Percentiles rank a stretch among this genome's conserved stretches.
Evolutionary conservation across 2,113 vertebrate genomes (phyloP).

Genomic region (Sprattus sprattus): DNA sequence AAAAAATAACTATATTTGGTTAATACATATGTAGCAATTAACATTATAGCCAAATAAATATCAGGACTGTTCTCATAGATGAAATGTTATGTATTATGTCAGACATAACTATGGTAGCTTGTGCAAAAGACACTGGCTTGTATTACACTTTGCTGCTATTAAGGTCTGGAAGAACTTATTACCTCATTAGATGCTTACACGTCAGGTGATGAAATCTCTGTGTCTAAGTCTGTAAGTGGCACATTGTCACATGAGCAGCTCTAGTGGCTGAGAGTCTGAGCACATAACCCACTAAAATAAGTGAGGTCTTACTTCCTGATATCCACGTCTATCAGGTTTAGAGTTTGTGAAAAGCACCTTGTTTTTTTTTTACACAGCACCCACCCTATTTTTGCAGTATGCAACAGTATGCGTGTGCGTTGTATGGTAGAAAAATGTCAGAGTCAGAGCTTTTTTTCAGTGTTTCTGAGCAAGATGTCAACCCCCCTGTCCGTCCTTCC

Average conservation of each 20-base stretch:
- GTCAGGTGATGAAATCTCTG: background rate
- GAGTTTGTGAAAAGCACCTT: too few species aligned
- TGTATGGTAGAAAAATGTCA: background rate
- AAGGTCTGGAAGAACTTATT: background rate
- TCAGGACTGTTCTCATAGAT: background rate
- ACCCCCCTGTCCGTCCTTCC: background rate
- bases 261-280: background rate
- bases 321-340: background rate
- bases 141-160: background rate
- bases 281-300: background rate
- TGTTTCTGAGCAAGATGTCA: background rate
- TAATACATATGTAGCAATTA: background rate
- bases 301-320: background rate
- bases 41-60: background rate
- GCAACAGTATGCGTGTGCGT: background rate
- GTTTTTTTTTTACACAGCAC: too few species aligned
- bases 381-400: background rate
- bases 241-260: background rate
- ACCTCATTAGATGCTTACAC: background rate
- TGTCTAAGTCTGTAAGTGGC: background rate
- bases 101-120: background rate
- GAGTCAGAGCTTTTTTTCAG: background rate
- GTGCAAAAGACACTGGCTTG: background rate
- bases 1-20: background rate
- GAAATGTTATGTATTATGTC: background rate